These are phyloP conservation scores for Himalopsyche tibetana DNA, from an alignment of 2,888 invertebrate species.

Conservation along the genomic window DNA sequence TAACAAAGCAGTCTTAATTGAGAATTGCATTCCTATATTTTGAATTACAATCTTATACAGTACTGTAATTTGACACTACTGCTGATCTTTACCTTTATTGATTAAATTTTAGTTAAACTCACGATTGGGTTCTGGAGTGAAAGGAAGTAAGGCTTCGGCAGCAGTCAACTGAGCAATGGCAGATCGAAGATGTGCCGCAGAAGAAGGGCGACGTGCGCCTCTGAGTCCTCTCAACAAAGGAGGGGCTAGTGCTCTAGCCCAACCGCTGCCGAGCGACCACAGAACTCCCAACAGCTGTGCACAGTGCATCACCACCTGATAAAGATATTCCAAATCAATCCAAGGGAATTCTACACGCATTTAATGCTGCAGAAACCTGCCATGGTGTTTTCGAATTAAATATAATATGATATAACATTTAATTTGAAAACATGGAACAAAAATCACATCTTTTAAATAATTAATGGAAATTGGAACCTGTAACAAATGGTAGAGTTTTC, in stretches of 20 bases:
- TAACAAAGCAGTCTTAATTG: too few species aligned
- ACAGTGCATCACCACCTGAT: conserved; percentile 72
- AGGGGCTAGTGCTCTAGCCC: conserved; percentile 70
- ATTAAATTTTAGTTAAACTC: conserved; percentile 65
- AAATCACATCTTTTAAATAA: too few species aligned
- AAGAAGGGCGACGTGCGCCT: conserved; percentile 62
- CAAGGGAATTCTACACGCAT: neutral
- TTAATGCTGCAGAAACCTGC: too few species aligned
- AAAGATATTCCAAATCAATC: neutral
- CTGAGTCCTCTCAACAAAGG: conserved; percentile 70
- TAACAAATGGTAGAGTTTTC: too few species aligned
- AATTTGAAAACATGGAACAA: too few species aligned
- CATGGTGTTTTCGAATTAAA: too few species aligned
- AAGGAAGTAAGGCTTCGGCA: conserved; percentile 71
- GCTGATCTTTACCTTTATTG: too few species aligned
- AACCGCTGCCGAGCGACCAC: conserved; percentile 70
- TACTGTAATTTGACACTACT: too few species aligned
- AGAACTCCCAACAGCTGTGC: conserved; percentile 72
- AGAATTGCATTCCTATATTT: too few species aligned
- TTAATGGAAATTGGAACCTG: too few species aligned
- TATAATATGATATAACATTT: too few species aligned
- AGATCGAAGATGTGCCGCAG: conserved; percentile 64
- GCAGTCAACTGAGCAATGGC: conserved; percentile 71
- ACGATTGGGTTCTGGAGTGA: conserved; percentile 71
- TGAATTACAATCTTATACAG: too few species aligned